These are phyloP conservation scores for Porites divaricata DNA, from an alignment of 92 coral and sea anemone genomes.

Conservation along the genomic window DNA sequence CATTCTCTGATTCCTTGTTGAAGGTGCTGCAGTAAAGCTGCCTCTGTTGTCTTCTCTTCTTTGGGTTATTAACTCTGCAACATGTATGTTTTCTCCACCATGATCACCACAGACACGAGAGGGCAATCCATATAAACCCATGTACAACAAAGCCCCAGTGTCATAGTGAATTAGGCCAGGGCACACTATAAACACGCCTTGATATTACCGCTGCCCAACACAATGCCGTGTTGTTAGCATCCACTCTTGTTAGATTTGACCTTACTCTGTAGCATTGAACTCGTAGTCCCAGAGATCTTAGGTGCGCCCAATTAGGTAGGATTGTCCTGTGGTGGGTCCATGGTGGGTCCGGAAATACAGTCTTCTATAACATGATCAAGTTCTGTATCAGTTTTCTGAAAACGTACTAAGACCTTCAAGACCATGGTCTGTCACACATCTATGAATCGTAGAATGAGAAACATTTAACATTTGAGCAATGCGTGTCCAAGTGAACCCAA, in stretches of 20 bases:
- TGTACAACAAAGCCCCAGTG: slow-evolving; percentile 60
- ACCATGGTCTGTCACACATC: slow-evolving; percentile 59
- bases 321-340: slow-evolving; percentile 63
- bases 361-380: slow-evolving; percentile 47
- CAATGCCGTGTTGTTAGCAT: slow-evolving; percentile 58
- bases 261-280: slow-evolving; percentile 52
- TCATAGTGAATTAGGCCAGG: slow-evolving; percentile 63
- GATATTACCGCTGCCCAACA: slow-evolving; percentile 64
- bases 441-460: slow-evolving; percentile 60
- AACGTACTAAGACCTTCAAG: slow-evolving; percentile 53
- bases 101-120: slow-evolving; percentile 65
- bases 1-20: slow-evolving; percentile 64
- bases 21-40: slow-evolving; percentile 58
- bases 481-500: slow-evolving; percentile 57
- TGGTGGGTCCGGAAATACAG: slow-evolving; percentile 59
- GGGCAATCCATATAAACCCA: slow-evolving; percentile 67
- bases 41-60: slow-evolving; percentile 59
- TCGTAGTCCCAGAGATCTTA: slow-evolving; percentile 44
- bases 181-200: slow-evolving; percentile 59
- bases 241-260: slow-evolving; percentile 52
- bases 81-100: slow-evolving; percentile 64
- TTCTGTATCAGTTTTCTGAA: slow-evolving; percentile 64
- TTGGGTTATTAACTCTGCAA: slow-evolving; percentile 51
- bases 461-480: slow-evolving; percentile 29
- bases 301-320: slow-evolving; percentile 35